Base-by-base conservation (phyloP, 2,797 vertebrate species). In the Acanthurus tractus region DNA sequence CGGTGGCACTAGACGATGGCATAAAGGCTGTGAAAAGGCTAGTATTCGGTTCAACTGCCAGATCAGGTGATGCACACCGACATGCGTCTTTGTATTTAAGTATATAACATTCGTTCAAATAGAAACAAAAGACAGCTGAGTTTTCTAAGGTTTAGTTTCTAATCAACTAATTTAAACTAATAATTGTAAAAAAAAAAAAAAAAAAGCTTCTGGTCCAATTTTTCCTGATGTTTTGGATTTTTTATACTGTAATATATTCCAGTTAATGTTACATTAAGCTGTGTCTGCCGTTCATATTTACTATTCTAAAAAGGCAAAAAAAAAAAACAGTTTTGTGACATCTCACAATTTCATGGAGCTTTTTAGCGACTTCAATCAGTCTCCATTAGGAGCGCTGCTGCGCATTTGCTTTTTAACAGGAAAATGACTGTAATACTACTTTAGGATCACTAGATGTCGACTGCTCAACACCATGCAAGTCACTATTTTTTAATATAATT, bases 391-490 rank as follows among this genome's bases (percentile, higher is more conserved):
- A 8, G 2, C 40, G 23, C 56, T 42, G 17, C 49, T 46, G 15
- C n/a, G n/a, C 17, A n/a, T 46, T 52, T 22, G 59, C 11, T 1
- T 55, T 2, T 52, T 36, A 1, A 61, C 38, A 63, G 20, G 18
- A 67, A 29, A 29, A 29, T 29, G 2, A 15, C 2, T 84, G 88
- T 74, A 76, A 72, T 79, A 13, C 8, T 42, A 14, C 22, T 66
- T 53, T 67, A 9, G 20, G 36, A 36, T 86, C 89, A 89, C 81
- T 48, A 87, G 87, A 81, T 84, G 87, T 58, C 56, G 86, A 76
- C 74, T 53, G 42, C 3, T 74, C 38, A 48, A 45, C 42, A 70
- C 15, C 38, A 59, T 25, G 2, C 42, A 66, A 17, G 4, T n/a
- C 9, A 58, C 5, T 18, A 15, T 63, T 8, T 29, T 29, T 29